Base-by-base conservation (phyloP, 1,140 invertebrate genomes). In the Conus ventricosus region DNA sequence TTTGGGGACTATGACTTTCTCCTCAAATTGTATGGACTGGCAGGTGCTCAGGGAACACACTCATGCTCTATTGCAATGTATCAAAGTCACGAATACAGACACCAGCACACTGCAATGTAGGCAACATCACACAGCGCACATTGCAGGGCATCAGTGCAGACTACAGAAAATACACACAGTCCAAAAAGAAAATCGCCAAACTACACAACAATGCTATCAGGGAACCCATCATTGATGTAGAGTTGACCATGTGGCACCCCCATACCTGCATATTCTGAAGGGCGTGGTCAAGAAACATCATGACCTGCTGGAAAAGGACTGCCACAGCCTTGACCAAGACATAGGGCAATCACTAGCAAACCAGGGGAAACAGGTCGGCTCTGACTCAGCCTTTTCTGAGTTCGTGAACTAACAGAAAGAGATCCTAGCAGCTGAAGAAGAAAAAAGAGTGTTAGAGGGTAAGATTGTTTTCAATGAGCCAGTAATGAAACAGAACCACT, bases 1-100 rank as follows among this genome's bases (percentile, higher is more conserved):
- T 83, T 15, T 0, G 27, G 81, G 8, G 81, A 83, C n/a, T 83
- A 81, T 39, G 81, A 83, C 17, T 83, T 83, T 51, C 54, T 54
- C 17, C 1, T 17, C 1, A 83, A 83, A 83, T 6, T 54, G 15
- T 83, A 54, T 83, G 81, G 81, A 10, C 54, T 83, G 15, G 5
- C 81, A 83, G 81, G 10, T 17, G 51, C 5, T 57, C 1, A 51
- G n/a, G 23, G n/a, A 1, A 83, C 39, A 83, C 54, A 83, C 54
- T 5, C 81, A 13, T 83, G 27, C 5, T 83, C 25, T 83, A 20
- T 17, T 54, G 81, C 81, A 54, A 13, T 17, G 51, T 5, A 39
- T 83, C 81, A 27, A 83, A 83, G n/a, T 1, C 39, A 83, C 51
- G 54, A 17, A 54, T 83, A 4, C 81, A 7, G 17, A 51, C 51